Evolutionary conservation across 1,140 invertebrate species (phyloP).

Genomic region (Leptinotarsa texana): DNA sequence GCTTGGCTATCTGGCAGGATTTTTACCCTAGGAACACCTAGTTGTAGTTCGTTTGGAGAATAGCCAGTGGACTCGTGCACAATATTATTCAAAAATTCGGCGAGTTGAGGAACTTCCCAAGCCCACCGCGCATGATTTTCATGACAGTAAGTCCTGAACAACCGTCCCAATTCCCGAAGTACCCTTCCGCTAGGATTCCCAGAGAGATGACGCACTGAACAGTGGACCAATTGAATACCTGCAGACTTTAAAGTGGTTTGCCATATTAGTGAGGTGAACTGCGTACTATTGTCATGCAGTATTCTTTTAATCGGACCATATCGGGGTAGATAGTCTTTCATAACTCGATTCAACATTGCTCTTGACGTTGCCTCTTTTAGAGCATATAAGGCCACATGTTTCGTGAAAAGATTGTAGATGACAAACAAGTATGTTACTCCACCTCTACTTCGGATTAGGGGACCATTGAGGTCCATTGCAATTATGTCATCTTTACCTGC

Average conservation of each 20-base stretch:
- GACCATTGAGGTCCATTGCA: constrained; percentile 21
- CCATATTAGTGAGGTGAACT: constrained; percentile 22
- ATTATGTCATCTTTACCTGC: constrained; percentile 16
- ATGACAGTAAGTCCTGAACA: constrained; percentile 22
- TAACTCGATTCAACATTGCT: constrained; percentile 12
- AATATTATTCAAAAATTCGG: constrained; percentile 17
- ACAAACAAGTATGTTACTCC: constrained; percentile 21
- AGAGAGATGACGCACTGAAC: constrained; percentile 20
- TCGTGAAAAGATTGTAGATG: constrained; percentile 6
- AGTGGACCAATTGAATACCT: constrained; percentile 19
- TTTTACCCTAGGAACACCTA: background rate
- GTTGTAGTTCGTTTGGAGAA: constrained; percentile 11
- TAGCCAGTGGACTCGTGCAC: constrained; percentile 26
- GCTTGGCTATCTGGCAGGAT: background rate
- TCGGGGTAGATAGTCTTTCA: constrained; percentile 18
- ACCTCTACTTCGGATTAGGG: constrained; percentile 13
- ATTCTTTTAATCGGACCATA: background rate
- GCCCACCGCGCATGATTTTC: constrained; percentile 26
- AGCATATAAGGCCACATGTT: constrained; percentile 26
- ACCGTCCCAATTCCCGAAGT: constrained; percentile 23
- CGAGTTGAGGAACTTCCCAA: constrained; percentile 17
- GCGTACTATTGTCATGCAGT: constrained; percentile 21
- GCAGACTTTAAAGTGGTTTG: background rate
- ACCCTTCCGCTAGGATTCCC: constrained; percentile 14
- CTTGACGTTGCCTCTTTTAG: constrained; percentile 22